Base-by-base conservation (phyloP, 92 coral and sea anemone species). In the Palythoa grandis region DNA sequence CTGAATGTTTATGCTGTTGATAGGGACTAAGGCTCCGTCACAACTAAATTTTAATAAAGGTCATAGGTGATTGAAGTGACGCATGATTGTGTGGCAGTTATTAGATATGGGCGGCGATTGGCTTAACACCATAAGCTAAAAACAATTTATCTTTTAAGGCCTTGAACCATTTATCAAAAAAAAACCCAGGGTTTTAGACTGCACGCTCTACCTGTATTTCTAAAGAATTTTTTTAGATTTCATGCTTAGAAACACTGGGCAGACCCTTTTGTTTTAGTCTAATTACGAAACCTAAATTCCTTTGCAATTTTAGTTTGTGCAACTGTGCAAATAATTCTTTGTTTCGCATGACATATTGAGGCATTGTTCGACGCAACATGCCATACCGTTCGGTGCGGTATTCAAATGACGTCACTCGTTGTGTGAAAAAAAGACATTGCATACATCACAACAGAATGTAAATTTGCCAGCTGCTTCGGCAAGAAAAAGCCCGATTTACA, bases 1-100 rank as follows among this genome's bases (percentile, higher is more conserved):
- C 74, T 65, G n/a, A 47, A 9, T 80, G 85, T 80, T 80, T 66
- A 80, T 80, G 74, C 85, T 80, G 85, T 80, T 80, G 85, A 80
- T 80, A 80, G 74, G 85, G 74, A 56, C 48, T 66, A 25, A 23
- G 12, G 16, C 20, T 65, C 72, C 9, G 25, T 23, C 74, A 67
- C 61, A 15, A 53, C 58, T 20, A 29, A 56, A 14, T 56, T 47
- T 9, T 61, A 78, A 60, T n/a, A 17, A 78, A 38, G 83, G 74
- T 80, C 85, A 80, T 43, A 66, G 85, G 85, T 80, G 85, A 80
- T 22, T 16, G 14, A 43, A 80, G 74, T 80, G 53, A 80, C 75
- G 85, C 85, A 70, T 43, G 63, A 24, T 63, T 65, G 85, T 80
- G 60, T 50, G 43, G 8, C 5, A 50, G 22, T 65, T 9, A 79